These are phyloP conservation scores for Pseudococcus viburni DNA, from an alignment of 2,888 invertebrate species.

Conservation along the genomic window DNA sequence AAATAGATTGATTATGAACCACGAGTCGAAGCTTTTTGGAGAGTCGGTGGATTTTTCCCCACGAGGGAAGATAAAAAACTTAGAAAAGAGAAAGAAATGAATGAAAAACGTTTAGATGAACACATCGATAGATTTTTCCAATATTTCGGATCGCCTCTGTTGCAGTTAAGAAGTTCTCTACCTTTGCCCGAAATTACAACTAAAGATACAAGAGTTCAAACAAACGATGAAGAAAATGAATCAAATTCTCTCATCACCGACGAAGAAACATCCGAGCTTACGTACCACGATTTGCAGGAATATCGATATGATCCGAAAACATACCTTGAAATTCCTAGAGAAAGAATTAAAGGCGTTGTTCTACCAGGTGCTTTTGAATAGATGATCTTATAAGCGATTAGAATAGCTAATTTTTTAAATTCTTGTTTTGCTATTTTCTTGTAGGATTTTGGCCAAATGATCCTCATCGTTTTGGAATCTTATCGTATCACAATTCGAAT, in stretches of 20 bases:
- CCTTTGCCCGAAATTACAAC: conserved; percentile 76
- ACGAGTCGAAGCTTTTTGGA: conserved; percentile 89
- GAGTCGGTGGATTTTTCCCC: conserved; percentile 80
- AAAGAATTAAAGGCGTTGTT: conserved; percentile 76
- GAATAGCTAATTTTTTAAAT: not conserved
- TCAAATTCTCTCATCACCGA: not conserved
- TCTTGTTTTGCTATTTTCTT: conserved; percentile 69
- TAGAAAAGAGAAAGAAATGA: conserved; percentile 70
- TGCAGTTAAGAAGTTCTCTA: conserved; percentile 79
- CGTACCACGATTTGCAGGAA: conserved; percentile 49
- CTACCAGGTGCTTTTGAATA: conserved; percentile 78
- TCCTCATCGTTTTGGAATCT: conserved; percentile 81
- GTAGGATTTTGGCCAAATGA: conserved; percentile 90
- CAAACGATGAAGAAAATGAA: not conserved
- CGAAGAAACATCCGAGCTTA: not conserved
- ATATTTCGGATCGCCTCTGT: conserved; percentile 79
- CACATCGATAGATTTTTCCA: conserved; percentile 79
- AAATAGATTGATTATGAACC: conserved; percentile 82
- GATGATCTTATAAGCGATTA: not conserved
- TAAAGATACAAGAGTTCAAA: conserved; percentile 70
- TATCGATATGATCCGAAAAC: conserved; percentile 74
- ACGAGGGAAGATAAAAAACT: conserved; percentile 71
- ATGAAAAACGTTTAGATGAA: conserved; percentile 73
- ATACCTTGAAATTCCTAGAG: conserved; percentile 66
- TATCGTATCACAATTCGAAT: conserved; percentile 82